phyloP scores from a whole-genome alignment of 2,797 vertebrate species.

The Syngnathus rostellatus region DNA sequence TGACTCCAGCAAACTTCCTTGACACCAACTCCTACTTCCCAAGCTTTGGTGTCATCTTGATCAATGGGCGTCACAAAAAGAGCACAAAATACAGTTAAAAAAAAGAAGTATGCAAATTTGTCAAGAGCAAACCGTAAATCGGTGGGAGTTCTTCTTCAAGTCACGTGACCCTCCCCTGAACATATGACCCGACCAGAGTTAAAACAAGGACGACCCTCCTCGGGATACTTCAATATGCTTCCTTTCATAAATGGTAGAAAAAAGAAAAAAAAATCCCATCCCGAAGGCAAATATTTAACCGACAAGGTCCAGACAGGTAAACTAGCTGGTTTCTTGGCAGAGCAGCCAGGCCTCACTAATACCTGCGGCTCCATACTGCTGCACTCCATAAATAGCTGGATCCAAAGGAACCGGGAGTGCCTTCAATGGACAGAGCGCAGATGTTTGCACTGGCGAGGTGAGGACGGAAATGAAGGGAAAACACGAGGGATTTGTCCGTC shows the following conservation, averaged over 20 bases:
- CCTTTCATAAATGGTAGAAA: constrained; percentile 53
- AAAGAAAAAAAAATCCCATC: constrained; percentile 40
- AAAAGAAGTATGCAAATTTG: not conserved
- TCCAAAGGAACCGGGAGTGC: constrained; percentile 51
- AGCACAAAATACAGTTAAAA: not conserved
- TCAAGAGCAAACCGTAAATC: not conserved
- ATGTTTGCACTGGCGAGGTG: constrained; percentile 55
- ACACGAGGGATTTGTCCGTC: constrained; percentile 46
- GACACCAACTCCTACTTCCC: too few relatives aligned
- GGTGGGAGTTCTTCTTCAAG: constrained; percentile 8
- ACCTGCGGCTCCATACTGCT: constrained; percentile 50
- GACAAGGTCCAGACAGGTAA: constrained; percentile 66
- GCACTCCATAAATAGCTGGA: constrained; percentile 58
- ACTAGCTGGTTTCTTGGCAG: constrained; percentile 60
- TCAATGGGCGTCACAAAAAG: not conserved
- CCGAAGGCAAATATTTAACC: constrained; percentile 70
- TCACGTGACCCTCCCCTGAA: constrained; percentile 47
- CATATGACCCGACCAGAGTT: constrained; percentile 38
- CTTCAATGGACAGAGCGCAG: constrained; percentile 57
- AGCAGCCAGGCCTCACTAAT: constrained; percentile 49
- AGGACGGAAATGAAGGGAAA: constrained; percentile 54
- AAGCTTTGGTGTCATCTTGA: not conserved
- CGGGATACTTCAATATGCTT: constrained; percentile 49
- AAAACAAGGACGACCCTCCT: constrained; percentile 48
- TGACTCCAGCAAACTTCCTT: not conserved